Evolutionary conservation across 1,140 invertebrate genomes (phyloP), one percentile per base, ranked within the genome.

Genomic region (Drosophila tsacasi): DNA sequence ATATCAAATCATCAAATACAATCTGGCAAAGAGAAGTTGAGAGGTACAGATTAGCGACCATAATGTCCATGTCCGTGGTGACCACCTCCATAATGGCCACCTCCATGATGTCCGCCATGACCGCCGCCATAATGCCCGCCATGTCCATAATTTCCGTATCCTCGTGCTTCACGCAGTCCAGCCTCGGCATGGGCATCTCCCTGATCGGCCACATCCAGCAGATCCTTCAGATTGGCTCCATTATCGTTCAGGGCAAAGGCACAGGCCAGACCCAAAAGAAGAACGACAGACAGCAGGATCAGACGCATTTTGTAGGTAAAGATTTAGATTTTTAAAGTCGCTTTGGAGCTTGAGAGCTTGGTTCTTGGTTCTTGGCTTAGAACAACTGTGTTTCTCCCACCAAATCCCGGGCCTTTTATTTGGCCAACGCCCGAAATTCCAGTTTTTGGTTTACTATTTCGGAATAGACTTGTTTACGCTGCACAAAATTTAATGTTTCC

Each of bases 111-210:
- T 0, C 65, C 47, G 0, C 59, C 69, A 0, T 47, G 54, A 2
- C 81, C 61, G 3, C 68, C 59, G 1, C 75, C 49, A 12, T 61
- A 19, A 6, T 61, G 27, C 3, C 78, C n/a, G n/a, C n/a, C 49
- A 8, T 44, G 50, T n/a, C 32, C 32, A 35, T 35, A 35, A 5
- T 35, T 35, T 13, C 67, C 67, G 10, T 58, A 35, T 27, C 67
- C 57, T 5, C 67, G 46, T 9, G 67, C 57, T 6, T 52, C 46
- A 0, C 86, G 58, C 2, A 54, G 32, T 12, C 76, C 86, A 1
- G 50, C 59, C 39, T 80, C 84, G 15, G 72, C 79, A 39, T 89
- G 86, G 7, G n/a, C 30, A 0, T 21, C 60, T 61, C 78, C 86
- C 8, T 60, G 57, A 71, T 85, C 81, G 23, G 62, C 85, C 9